These are phyloP conservation scores for Adela reaumurella DNA, from an alignment of 2,888 invertebrate species.

Conservation along the genomic window DNA sequence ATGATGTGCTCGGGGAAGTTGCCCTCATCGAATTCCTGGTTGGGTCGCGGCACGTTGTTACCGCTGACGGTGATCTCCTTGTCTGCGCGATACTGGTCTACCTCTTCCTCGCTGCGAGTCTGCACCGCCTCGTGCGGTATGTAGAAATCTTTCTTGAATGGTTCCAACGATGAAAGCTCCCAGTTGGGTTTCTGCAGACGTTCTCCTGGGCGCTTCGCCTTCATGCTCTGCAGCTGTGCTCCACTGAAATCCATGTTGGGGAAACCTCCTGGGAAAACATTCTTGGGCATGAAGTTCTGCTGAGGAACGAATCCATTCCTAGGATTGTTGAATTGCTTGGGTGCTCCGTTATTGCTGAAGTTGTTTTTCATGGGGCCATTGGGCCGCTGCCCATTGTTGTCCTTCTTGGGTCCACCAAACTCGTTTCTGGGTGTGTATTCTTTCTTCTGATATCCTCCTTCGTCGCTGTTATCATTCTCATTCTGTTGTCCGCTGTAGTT, in stretches of 20 bases:
- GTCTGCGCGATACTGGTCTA: slow-evolving; percentile 68
- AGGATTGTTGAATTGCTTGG: slow-evolving; percentile 33
- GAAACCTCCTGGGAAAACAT: slow-evolving; percentile 30
- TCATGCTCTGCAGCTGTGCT: slow-evolving; percentile 59
- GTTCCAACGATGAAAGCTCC: slow-evolving; percentile 71
- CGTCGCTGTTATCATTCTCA: slow-evolving; percentile 23
- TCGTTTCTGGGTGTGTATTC: slow-evolving; percentile 17
- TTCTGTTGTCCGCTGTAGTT: slow-evolving; percentile 32
- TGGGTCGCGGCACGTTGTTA: slow-evolving; percentile 81
- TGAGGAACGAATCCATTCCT: slow-evolving; percentile 15
- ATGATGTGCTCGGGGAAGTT: slow-evolving; percentile 85
- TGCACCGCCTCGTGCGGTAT: slow-evolving; percentile 73
- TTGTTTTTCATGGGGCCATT: slow-evolving; percentile 28
- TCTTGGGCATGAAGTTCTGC: slow-evolving; percentile 34
- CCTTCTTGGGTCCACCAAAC: slow-evolving; percentile 45
- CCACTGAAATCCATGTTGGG: slow-evolving; percentile 41
- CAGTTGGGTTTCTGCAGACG: slow-evolving; percentile 77
- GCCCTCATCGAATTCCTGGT: slow-evolving; percentile 86
- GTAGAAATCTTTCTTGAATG: slow-evolving; percentile 91
- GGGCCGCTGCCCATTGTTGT: slow-evolving; percentile 16
- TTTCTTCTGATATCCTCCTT: neutral
- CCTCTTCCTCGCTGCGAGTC: slow-evolving; percentile 66
- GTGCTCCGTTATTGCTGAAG: slow-evolving; percentile 21
- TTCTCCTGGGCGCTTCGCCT: slow-evolving; percentile 70
- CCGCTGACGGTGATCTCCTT: slow-evolving; percentile 91